Evolutionary conservation across 2,113 vertebrate genomes (phyloP), one percentile per base, ranked within the genome.

Genomic region (Ailuropoda melanoleuca): DNA sequence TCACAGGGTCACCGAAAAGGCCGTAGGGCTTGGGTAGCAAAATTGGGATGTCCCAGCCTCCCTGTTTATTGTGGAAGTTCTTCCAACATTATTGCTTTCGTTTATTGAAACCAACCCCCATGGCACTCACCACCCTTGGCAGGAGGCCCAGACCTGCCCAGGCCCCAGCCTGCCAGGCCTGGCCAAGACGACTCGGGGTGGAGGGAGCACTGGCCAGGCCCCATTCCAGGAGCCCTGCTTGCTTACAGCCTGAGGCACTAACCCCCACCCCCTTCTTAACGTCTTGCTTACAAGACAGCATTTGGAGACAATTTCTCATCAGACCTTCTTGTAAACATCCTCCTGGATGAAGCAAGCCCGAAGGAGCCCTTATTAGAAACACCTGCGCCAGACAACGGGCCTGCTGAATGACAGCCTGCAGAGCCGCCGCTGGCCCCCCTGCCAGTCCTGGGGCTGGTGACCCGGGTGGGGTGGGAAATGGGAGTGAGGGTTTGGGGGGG

Each of bases 251-350:
- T 91, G 62, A 97, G 97, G 98, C 98, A 13, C 88, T 90, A 78
- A 68, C 77, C 92, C 87, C 58, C 62, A 84, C 87, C 95, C 96
- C 70, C 95, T 97, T 95, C 92, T 80, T 66, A 97, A 98, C 23
- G 77, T 97, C 98, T 98, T 98, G 98, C 98, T 98, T 98, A 98
- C 97, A 98, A 98, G 98, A 98, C 97, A 97, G 97, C 98, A 98
- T 98, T 98, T 98, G 98, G 98, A 98, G 98, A 98, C 98, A 98
- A 98, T 98, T 98, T 98, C 98, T 98, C 98, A 98, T 98, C 98
- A 98, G 97, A 96, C 97, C 97, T 97, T 98, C 98, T 98, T 98
- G 92, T 98, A 98, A 98, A 98, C 98, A 98, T 98, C 98, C 98
- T 98, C 97, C 98, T 98, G 97, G 97, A 97, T 95, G 95, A 96